phyloP scores from a whole-genome alignment of 2,113 vertebrate species.

The Platichthys flesus region DNA sequence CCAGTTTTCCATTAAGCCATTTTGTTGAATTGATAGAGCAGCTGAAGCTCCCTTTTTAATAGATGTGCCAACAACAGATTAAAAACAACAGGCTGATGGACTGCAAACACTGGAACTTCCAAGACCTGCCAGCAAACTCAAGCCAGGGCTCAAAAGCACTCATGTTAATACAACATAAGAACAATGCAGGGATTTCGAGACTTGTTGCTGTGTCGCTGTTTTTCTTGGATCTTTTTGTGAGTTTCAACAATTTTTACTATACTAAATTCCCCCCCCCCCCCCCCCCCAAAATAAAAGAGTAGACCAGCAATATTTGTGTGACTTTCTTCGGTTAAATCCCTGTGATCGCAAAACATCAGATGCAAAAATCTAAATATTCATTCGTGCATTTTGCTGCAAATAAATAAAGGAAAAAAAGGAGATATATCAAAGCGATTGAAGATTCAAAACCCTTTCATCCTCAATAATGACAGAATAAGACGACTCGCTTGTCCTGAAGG shows the following conservation, averaged over 20 bases:
- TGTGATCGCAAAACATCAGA: conserved; percentile 26
- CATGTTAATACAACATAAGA: conserved; percentile 14
- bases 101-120: conserved; percentile 62
- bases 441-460: conserved; percentile 35
- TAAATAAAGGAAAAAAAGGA: conserved; percentile 15
- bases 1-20: conserved; percentile 75
- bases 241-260: neutral
- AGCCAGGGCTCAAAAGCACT: conserved; percentile 48
- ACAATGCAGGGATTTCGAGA: neutral
- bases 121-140: conserved; percentile 73
- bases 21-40: conserved; percentile 69
- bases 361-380: conserved; percentile 30
- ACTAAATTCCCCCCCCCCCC: neutral
- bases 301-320: neutral
- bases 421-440: conserved; percentile 31
- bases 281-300: conserved; percentile 5
- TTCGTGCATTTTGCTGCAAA: conserved; percentile 31
- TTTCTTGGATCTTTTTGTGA: neutral
- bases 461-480: conserved; percentile 42
- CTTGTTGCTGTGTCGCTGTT: neutral
- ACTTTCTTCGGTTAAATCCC: conserved; percentile 8
- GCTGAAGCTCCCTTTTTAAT: conserved; percentile 64
- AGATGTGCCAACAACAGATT: conserved; percentile 72
- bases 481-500: conserved; percentile 39
- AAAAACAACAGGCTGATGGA: conserved; percentile 73